These are phyloP conservation scores for Cecropterus lyciades DNA, from an alignment of 1,140 invertebrate genomes.

Conservation along the genomic window DNA sequence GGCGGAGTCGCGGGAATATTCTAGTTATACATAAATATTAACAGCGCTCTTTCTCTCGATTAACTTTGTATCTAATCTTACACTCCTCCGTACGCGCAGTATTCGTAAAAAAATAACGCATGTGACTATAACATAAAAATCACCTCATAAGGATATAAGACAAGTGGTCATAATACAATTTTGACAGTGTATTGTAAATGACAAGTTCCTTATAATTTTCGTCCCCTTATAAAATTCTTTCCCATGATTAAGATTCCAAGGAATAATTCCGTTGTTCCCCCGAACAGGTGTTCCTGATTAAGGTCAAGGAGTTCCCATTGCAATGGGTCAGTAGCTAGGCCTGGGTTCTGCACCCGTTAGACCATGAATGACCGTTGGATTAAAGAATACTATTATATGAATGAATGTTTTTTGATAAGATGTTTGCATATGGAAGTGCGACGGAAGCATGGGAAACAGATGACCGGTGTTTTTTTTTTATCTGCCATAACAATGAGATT, in stretches of 20 bases:
- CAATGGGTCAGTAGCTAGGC: constrained; percentile 62
- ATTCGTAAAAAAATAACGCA: too few relatives aligned
- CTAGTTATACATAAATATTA: too few relatives aligned
- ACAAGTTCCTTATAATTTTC: neutral
- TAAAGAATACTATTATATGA: constrained; percentile 31
- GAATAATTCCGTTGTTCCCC: constrained; percentile 49
- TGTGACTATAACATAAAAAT: too few relatives aligned
- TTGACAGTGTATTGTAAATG: too few relatives aligned
- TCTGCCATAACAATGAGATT: neutral
- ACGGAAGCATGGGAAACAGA: constrained; percentile 9
- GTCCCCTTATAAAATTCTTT: constrained; percentile 50
- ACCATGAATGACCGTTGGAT: constrained; percentile 69
- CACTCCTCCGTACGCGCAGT: too few relatives aligned
- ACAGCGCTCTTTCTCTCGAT: too few relatives aligned
- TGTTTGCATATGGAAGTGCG: constrained; percentile 7
- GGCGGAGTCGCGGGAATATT: too few relatives aligned
- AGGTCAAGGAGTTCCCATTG: constrained; percentile 77
- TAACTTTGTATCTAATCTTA: too few relatives aligned
- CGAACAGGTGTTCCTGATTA: constrained; percentile 71
- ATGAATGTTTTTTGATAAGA: constrained; percentile 31
- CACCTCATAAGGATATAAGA: too few relatives aligned
- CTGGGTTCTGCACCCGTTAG: constrained; percentile 54
- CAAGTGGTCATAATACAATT: too few relatives aligned
- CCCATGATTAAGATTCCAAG: constrained; percentile 76
- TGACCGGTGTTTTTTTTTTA: neutral